phyloP scores from a whole-genome alignment of 1,140 invertebrate genomes.

The Megalopta genalis region DNA sequence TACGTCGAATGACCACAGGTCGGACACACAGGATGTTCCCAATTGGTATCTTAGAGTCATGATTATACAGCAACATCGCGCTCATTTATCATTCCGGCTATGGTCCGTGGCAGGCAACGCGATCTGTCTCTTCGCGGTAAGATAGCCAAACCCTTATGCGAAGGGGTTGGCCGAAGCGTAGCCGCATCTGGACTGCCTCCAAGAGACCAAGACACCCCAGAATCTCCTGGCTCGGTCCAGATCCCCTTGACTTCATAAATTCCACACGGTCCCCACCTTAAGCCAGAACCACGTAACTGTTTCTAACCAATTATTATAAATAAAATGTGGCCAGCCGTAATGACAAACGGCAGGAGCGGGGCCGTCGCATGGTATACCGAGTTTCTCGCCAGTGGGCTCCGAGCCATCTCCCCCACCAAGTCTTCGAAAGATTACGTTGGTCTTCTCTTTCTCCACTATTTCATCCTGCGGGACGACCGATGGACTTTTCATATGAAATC shows the following conservation, averaged over 20 bases:
- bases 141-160: slow-evolving; percentile 71
- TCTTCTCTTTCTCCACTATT: slow-evolving; percentile 47
- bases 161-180: slow-evolving; percentile 55
- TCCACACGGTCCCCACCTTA: slow-evolving; percentile 57
- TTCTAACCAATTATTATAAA: slow-evolving; percentile 78
- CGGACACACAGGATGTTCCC: slow-evolving; percentile 35
- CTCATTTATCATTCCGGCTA: slow-evolving; percentile 72
- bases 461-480: slow-evolving; percentile 39
- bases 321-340: slow-evolving; percentile 74
- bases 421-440: slow-evolving; percentile 46
- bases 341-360: slow-evolving; percentile 71
- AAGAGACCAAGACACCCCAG: slow-evolving; percentile 73
- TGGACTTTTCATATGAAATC: slow-evolving; percentile 50
- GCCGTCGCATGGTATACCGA: slow-evolving; percentile 45
- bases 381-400: slow-evolving; percentile 67
- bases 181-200: slow-evolving; percentile 74
- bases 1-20: slow-evolving; percentile 32
- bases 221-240: slow-evolving; percentile 65
- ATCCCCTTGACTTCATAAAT: slow-evolving; percentile 73
- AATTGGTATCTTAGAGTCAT: slow-evolving; percentile 57
- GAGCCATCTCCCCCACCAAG: slow-evolving; percentile 63
- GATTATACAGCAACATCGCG: slow-evolving; percentile 74
- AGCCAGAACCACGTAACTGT: slow-evolving; percentile 73
- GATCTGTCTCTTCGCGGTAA: slow-evolving; percentile 74
- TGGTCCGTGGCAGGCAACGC: slow-evolving; percentile 64